Conservation (phyloP, 2,797 vertebrate genomes). For the Sphenodon punctatus region DNA sequence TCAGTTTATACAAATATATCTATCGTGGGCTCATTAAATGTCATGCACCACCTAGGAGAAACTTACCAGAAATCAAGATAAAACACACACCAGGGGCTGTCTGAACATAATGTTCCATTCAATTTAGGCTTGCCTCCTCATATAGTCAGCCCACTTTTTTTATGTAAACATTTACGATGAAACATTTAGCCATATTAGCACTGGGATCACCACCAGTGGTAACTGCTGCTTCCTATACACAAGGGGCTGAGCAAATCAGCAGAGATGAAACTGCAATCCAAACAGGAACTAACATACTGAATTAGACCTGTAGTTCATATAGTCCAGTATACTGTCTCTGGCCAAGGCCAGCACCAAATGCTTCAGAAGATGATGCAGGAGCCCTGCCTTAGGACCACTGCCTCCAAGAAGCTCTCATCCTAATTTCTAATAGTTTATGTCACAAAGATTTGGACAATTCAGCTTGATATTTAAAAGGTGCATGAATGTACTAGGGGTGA, state of each 20-base stretch:
- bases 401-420: no score
- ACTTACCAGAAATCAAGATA: constrained; percentile 9
- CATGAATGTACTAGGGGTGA: constrained; percentile 15
- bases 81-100: neutral
- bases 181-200: constrained; percentile 20
- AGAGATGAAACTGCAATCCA: neutral
- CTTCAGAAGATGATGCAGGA: no score
- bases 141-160: neutral
- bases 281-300: no score
- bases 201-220: constrained; percentile 11
- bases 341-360: no score
- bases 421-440: no score
- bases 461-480: constrained; percentile 28
- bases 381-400: no score
- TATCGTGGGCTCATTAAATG: neutral
- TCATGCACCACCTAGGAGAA: neutral
- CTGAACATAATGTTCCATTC: neutral
- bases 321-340: no score
- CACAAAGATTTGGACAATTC: constrained; percentile 37
- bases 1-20: neutral
- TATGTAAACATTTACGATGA: neutral
- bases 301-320: no score
- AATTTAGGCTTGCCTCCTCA: neutral
- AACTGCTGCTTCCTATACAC: constrained; percentile 25
- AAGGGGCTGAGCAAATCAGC: constrained; percentile 3